phyloP scores from a whole-genome alignment of 2,797 vertebrate species.

The Poecilia wingei region DNA sequence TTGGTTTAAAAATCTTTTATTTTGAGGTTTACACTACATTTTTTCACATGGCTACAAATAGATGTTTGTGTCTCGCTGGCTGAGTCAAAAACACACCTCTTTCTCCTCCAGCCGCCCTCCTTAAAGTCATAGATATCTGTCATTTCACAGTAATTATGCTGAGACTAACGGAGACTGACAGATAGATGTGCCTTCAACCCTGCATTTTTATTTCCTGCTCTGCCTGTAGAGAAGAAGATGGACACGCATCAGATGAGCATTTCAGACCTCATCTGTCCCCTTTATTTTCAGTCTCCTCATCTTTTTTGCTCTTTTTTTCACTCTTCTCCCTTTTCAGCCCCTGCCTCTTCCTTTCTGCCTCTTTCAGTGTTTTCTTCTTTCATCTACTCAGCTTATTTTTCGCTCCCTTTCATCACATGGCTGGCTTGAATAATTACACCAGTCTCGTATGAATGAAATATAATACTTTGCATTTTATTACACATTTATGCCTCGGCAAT shows the following conservation, averaged over 20 bases:
- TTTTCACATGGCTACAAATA: slow-evolving; percentile 50
- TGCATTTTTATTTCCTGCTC: slow-evolving; percentile 60
- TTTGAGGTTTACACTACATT: slow-evolving; percentile 30
- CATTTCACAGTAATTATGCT: slow-evolving; percentile 82
- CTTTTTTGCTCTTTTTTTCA: slow-evolving; percentile 4
- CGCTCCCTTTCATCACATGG: slow-evolving; percentile 14
- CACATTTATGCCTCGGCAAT: slow-evolving; percentile 2
- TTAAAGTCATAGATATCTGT: slow-evolving; percentile 66
- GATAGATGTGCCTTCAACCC: slow-evolving; percentile 69
- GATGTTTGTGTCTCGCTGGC: slow-evolving; percentile 69
- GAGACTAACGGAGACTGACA: slow-evolving; percentile 81
- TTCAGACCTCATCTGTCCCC: slow-evolving; percentile 58
- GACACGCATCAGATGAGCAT: slow-evolving; percentile 57
- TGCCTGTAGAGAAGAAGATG: slow-evolving; percentile 55
- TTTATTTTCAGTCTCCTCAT: slow-evolving; percentile 26
- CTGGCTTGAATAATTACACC: slow-evolving; percentile 14
- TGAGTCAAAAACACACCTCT: slow-evolving; percentile 63
- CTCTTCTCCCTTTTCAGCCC: slow-evolving; percentile 45
- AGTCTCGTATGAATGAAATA: slow-evolving; percentile 14
- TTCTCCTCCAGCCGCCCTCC: slow-evolving; percentile 56
- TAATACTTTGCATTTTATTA: slow-evolving; percentile 20
- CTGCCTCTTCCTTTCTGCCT: slow-evolving; percentile 28
- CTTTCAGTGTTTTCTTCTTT: neutral
- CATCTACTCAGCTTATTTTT: slow-evolving; percentile 23
- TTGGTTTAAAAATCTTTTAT: slow-evolving; percentile 22